Conservation (phyloP, 2,888 invertebrate species). For the Choreutis nemorana region DNA sequence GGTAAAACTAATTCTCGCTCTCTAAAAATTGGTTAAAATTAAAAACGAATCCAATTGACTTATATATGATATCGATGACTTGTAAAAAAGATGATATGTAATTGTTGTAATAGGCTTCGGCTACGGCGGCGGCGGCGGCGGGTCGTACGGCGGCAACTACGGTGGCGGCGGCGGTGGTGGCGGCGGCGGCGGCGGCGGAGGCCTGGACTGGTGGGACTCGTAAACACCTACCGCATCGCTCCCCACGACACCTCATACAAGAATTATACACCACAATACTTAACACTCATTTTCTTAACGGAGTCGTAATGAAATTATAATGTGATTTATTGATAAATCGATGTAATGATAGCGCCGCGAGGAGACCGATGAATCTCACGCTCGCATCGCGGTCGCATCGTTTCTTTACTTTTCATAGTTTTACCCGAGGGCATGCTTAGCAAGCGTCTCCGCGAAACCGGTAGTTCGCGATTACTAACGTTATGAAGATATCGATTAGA, state of each 20-base stretch:
- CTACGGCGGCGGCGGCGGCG: conserved; percentile 38
- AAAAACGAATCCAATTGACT: conserved; percentile 1
- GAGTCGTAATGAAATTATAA: conserved; percentile 48
- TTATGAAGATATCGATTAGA: conserved; percentile 29
- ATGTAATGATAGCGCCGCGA: conserved; percentile 19
- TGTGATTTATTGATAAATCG: conserved; percentile 20
- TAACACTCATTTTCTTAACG: conserved; percentile 27
- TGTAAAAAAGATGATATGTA: conserved; percentile 1
- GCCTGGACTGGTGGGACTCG: conserved; percentile 60
- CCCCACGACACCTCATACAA: conserved; percentile 1
- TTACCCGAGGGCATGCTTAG: conserved; percentile 15
- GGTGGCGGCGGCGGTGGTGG: conserved; percentile 55
- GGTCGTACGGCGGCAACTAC: conserved; percentile 51
- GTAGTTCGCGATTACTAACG: conserved; percentile 9
- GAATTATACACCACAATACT: no score
- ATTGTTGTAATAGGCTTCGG: conserved; percentile 32
- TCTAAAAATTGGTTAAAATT: no score
- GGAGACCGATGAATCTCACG: conserved; percentile 53
- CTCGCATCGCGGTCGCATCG: conserved; percentile 24
- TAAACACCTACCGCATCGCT: conserved; percentile 25
- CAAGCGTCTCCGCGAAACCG: conserved; percentile 3
- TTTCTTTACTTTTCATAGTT: background rate
- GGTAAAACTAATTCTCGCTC: no score
- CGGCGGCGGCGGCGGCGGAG: conserved; percentile 46
- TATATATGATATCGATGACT: conserved; percentile 1